phyloP scores from a whole-genome alignment of 2,113 vertebrate species.

The Semicossyphus pulcher region DNA sequence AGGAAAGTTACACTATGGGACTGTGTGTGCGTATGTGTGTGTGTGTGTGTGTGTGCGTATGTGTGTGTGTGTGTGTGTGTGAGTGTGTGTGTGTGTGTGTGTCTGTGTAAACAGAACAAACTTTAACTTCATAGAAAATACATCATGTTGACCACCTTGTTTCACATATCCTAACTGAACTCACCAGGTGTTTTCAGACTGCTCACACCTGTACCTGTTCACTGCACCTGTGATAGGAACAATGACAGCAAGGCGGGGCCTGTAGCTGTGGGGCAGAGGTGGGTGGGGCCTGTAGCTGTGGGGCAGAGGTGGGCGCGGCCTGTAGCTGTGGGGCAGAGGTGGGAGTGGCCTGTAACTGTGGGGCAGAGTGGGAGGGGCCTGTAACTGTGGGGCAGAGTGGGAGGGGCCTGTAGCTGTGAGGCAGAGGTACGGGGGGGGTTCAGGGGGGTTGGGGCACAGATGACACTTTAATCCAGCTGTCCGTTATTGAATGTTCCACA shows the following conservation, averaged over 20 bases:
- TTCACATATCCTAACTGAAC: too few relatives aligned
- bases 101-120: too few relatives aligned
- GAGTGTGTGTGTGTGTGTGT: too few relatives aligned
- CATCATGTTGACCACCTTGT: too few relatives aligned
- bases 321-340: neutral
- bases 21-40: too few relatives aligned
- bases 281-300: neutral
- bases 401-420: neutral
- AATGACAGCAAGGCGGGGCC: neutral
- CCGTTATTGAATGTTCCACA: conserved; percentile 82
- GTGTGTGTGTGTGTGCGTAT: too few relatives aligned
- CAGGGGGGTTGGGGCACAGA: conserved; percentile 69
- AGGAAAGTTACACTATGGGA: too few relatives aligned
- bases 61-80: too few relatives aligned
- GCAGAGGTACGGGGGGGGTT: conserved; percentile 2
- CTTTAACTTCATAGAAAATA: too few relatives aligned
- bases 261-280: neutral
- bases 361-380: conserved; percentile 1
- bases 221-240: neutral
- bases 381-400: neutral
- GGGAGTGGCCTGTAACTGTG: neutral
- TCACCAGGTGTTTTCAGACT: too few relatives aligned
- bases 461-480: conserved; percentile 82
- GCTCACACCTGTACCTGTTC: neutral
- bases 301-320: neutral